Evolutionary conservation across 2,113 vertebrate species (phyloP).

Genomic region (Emydura subglobosa): DNA sequence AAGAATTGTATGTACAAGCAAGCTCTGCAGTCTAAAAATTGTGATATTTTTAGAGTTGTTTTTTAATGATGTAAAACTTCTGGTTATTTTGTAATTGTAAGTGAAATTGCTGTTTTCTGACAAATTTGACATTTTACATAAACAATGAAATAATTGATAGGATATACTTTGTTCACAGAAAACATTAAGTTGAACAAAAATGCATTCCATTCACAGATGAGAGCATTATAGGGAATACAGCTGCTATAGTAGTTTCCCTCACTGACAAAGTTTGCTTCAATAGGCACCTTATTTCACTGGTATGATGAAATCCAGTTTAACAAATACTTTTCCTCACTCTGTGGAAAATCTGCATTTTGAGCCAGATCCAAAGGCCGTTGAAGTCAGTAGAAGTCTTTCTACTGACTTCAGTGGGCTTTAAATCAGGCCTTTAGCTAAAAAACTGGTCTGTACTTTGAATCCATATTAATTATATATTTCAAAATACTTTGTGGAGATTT

Average conservation of each 20-base stretch:
- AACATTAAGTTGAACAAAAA: neutral
- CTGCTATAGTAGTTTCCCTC: neutral
- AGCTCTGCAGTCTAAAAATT: neutral
- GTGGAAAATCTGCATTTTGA: neutral
- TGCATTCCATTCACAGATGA: neutral
- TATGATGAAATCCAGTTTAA: neutral
- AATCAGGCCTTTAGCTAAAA: constrained; percentile 32
- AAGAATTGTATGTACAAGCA: neutral
- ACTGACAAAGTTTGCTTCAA: neutral
- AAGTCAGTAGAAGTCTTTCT: constrained; percentile 57
- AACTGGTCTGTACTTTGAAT: constrained; percentile 28
- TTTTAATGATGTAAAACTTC: neutral
- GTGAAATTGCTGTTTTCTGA: neutral
- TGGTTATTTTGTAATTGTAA: neutral
- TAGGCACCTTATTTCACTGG: neutral
- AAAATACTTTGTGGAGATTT: neutral
- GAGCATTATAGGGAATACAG: neutral
- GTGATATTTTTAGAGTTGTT: neutral
- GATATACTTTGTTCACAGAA: neutral
- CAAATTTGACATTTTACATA: neutral
- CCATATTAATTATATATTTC: neutral
- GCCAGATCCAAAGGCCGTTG: constrained; percentile 20
- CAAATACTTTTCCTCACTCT: neutral
- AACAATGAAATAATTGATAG: neutral
- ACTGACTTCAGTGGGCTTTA: constrained; percentile 46